phyloP scores from a whole-genome alignment of 1,140 invertebrate genomes.

The Drosophila willistoni region DNA sequence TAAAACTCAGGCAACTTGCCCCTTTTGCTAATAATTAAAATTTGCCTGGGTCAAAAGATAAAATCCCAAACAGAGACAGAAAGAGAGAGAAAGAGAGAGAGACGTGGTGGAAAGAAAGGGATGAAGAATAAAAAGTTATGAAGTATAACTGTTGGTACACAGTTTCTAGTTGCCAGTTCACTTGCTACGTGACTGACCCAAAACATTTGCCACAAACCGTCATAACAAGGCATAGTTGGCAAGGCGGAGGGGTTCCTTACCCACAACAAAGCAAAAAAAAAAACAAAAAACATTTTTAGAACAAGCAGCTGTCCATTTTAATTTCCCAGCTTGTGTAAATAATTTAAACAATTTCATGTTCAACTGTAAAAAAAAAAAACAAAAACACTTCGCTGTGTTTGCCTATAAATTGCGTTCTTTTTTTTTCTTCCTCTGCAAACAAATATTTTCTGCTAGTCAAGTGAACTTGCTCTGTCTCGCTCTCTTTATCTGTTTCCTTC shows the following conservation, averaged over 20 bases:
- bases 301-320: slow-evolving; percentile 68
- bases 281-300: neutral
- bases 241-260: slow-evolving; percentile 17
- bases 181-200: slow-evolving; percentile 56
- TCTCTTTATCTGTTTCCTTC: slow-evolving; percentile 23
- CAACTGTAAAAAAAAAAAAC: slow-evolving; percentile 1
- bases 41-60: slow-evolving; percentile 48
- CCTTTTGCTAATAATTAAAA: slow-evolving; percentile 75
- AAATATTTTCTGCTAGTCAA: slow-evolving; percentile 49
- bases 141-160: slow-evolving; percentile 47
- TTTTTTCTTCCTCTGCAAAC: slow-evolving; percentile 25
- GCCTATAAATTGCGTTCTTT: slow-evolving; percentile 44
- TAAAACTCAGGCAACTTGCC: slow-evolving; percentile 59
- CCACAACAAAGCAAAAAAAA: neutral
- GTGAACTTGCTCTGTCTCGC: slow-evolving; percentile 28
- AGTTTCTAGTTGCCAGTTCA: slow-evolving; percentile 35
- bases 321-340: slow-evolving; percentile 71
- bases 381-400: slow-evolving; percentile 19
- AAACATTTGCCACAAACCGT: slow-evolving; percentile 56
- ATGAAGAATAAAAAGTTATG: slow-evolving; percentile 56
- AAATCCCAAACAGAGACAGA: slow-evolving; percentile 27
- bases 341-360: slow-evolving; percentile 68
- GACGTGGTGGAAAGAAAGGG: neutral
- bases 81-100: neutral
- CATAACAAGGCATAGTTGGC: slow-evolving; percentile 49